Percentiles rank a stretch among this genome's conserved stretches.
Evolutionary conservation across 2,797 vertebrate species (phyloP).

Genomic region (Leuciscus waleckii): DNA sequence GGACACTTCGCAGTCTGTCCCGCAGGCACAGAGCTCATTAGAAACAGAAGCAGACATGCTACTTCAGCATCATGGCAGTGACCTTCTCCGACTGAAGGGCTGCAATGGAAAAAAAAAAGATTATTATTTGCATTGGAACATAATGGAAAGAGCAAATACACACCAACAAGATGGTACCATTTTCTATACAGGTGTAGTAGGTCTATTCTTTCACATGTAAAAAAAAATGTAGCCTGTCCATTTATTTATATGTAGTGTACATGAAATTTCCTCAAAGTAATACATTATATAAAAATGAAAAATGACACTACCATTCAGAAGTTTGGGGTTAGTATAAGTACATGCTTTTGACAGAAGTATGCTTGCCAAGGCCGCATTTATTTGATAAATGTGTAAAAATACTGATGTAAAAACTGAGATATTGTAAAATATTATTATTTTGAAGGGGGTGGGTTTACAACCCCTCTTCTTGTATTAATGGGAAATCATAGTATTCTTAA

Average conservation of each 20-base stretch:
- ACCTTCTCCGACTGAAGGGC: conserved; percentile 53
- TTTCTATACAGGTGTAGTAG: background rate
- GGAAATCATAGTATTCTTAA: background rate
- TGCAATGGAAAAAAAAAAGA: background rate
- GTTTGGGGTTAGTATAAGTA: background rate
- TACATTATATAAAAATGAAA: background rate
- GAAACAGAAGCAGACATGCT: conserved; percentile 63
- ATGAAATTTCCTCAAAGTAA: background rate
- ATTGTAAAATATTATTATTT: background rate
- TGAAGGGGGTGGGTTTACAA: background rate
- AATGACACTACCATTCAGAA: background rate
- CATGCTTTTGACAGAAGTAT: background rate
- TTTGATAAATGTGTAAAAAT: background rate
- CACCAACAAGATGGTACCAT: background rate
- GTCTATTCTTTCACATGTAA: background rate
- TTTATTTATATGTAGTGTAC: background rate
- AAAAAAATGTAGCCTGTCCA: background rate
- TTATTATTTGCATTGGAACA: conserved; percentile 51
- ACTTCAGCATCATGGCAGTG: conserved; percentile 41
- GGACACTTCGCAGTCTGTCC: conserved; percentile 75
- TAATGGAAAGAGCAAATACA: background rate
- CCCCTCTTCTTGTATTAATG: background rate
- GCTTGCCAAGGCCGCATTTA: background rate
- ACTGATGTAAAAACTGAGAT: background rate
- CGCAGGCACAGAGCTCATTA: background rate